Evolutionary conservation across 2,797 vertebrate genomes (phyloP), one percentile per base, ranked within the genome.

Genomic region (Cryptoprocta ferox): DNA sequence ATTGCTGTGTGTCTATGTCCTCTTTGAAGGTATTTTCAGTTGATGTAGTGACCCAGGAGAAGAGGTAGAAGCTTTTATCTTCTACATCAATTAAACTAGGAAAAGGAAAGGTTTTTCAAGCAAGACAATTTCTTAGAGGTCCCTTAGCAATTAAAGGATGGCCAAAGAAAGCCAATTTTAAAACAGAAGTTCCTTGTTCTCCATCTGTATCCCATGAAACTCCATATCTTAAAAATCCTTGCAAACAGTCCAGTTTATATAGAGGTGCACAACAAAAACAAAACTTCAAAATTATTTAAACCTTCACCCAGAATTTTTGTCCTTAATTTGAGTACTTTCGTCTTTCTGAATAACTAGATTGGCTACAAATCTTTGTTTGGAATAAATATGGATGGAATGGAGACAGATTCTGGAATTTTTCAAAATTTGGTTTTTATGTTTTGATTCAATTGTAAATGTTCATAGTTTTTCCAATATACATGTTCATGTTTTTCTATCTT

Each of bases 21-120:
- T 80, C 65, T 93, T 84, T 95, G 91, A 93, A 95, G 42, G 75
- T 89, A 73, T 97, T 97, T 97, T 83, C 89, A 88, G 68, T 63
- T 97, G 91, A 96, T 94, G 35, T 91, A 97, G 71, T 97, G 79
- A 84, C 65, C 56, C 65, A 32, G 53, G 87, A 94, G 89, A 93
- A 93, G 56, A 89, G 37, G 66, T 81, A 84, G 94, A 96, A 81
- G 89, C 93, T 97, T 98, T 97, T 96, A 97, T 93, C 73, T 81
- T 97, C 35, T 71, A 97, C 39, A 96, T 97, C 86, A 97, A 84
- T 87, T 87, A 98, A 90, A 92, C 42, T 39, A 95, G 90, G 56
- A 94, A 96, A 94, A 92, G 3, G 3, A 75, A 79, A 95, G 81
- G 6, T n/a, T 78, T 96, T 91, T 88, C 76, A 53, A 89, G 86